Evolutionary conservation across 2,888 invertebrate species (phyloP).

Genomic region (Drosophila algonquin): DNA sequence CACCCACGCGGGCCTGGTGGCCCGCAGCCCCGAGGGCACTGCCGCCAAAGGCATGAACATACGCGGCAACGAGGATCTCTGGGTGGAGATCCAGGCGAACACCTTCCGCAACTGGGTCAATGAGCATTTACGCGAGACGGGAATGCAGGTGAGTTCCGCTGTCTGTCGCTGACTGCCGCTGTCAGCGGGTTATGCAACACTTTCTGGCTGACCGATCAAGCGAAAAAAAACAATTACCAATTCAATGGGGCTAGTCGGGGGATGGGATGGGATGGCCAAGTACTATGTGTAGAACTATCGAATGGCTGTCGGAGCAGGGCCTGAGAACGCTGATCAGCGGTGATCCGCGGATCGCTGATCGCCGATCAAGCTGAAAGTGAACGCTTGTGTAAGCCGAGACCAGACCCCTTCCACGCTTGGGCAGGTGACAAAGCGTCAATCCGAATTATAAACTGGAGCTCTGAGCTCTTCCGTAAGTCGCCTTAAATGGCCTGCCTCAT

Average conservation of each 20-base stretch:
- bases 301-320: slow-evolving; percentile 62
- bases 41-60: slow-evolving; percentile 98
- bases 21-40: slow-evolving; percentile 96
- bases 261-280: slow-evolving; percentile 5
- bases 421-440: slow-evolving; percentile 26
- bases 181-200: slow-evolving; percentile 48
- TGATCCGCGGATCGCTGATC: neutral
- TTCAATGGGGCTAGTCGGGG: slow-evolving; percentile 52
- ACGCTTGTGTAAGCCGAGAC: slow-evolving; percentile 6
- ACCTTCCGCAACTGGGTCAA: slow-evolving; percentile 99
- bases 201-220: slow-evolving; percentile 50
- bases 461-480: slow-evolving; percentile 56
- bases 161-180: slow-evolving; percentile 4
- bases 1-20: slow-evolving; percentile 92
- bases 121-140: slow-evolving; percentile 91
- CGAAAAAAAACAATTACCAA: slow-evolving; percentile 56
- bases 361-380: neutral
- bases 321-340: slow-evolving; percentile 36
- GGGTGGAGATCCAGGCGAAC: slow-evolving; percentile 98
- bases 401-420: slow-evolving; percentile 5
- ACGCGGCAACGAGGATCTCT: slow-evolving; percentile 96
- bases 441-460: slow-evolving; percentile 33
- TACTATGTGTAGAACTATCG: slow-evolving; percentile 51
- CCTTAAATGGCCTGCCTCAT: slow-evolving; percentile 58
- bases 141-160: slow-evolving; percentile 86